Evolutionary conservation across 35 echinoderm and acorn worm species (phyloP).

Genomic region (Heliocidaris erythrogramma): DNA sequence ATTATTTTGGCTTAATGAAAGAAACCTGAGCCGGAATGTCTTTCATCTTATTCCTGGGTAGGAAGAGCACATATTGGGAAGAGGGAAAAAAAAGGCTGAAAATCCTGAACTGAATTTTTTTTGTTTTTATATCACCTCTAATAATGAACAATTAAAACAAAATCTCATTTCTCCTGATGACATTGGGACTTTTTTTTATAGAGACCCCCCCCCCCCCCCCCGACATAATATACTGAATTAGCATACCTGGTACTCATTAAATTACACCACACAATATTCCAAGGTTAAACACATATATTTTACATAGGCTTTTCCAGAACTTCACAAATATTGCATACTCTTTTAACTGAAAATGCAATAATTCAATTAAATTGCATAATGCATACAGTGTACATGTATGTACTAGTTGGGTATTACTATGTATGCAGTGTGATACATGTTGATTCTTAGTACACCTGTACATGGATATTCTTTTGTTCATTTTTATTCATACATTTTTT

Average conservation of each 20-base stretch:
- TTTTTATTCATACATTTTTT: background rate
- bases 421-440: background rate
- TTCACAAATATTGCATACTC: background rate
- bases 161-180: background rate
- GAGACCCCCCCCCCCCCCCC: no score
- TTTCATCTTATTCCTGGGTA: background rate
- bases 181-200: no score
- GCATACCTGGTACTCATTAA: no score
- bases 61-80: background rate
- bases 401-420: no score
- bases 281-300: background rate
- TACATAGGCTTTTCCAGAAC: background rate
- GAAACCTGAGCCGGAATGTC: constrained; percentile 35
- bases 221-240: no score
- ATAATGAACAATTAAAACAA: background rate
- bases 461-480: background rate
- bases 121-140: background rate
- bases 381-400: background rate
- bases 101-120: background rate
- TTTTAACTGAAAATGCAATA: background rate
- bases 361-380: background rate
- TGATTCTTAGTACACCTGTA: background rate
- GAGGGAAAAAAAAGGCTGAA: background rate
- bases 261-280: no score
- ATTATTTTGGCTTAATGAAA: constrained; percentile 39